Conservation (phyloP, 2,113 vertebrate genomes). For the Oreochromis aureus region DNA sequence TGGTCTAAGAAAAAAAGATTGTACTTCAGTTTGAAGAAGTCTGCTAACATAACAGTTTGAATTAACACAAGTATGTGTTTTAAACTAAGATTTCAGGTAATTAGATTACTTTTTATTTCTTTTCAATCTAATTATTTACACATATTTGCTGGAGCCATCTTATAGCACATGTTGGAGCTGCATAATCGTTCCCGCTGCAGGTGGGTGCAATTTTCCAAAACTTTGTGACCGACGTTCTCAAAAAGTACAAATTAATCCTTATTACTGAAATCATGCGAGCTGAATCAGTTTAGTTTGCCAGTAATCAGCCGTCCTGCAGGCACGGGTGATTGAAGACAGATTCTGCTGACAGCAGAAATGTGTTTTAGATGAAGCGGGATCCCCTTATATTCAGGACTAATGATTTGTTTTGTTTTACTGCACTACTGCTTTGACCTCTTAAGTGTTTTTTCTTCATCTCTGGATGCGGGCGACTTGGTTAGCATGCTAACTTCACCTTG, state of each 20-base stretch:
- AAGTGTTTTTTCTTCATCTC: neutral
- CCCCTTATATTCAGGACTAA: neutral
- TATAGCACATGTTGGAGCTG: neutral
- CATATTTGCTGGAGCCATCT: neutral
- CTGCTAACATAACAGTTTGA: neutral
- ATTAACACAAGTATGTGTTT: neutral
- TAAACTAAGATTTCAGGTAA: neutral
- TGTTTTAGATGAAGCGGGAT: neutral
- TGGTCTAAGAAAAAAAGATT: neutral
- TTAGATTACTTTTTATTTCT: neutral
- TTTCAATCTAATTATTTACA: neutral
- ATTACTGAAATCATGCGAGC: neutral
- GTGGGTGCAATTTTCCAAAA: neutral
- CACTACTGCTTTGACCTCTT: neutral
- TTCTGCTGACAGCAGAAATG: neutral
- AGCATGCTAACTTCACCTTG: accelerated
- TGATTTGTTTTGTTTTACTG: neutral
- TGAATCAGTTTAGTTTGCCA: neutral
- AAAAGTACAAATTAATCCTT: neutral
- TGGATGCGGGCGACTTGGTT: neutral
- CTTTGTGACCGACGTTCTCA: neutral
- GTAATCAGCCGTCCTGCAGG: neutral
- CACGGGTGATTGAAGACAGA: neutral
- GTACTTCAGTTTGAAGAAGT: accelerated
- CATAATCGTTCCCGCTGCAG: neutral